A percentile compares a stretch with the other conserved stretches of the same genome.
These are phyloP conservation scores for Myotis lucifugus DNA, from an alignment of 2,113 vertebrate genomes.

Conservation along the genomic window DNA sequence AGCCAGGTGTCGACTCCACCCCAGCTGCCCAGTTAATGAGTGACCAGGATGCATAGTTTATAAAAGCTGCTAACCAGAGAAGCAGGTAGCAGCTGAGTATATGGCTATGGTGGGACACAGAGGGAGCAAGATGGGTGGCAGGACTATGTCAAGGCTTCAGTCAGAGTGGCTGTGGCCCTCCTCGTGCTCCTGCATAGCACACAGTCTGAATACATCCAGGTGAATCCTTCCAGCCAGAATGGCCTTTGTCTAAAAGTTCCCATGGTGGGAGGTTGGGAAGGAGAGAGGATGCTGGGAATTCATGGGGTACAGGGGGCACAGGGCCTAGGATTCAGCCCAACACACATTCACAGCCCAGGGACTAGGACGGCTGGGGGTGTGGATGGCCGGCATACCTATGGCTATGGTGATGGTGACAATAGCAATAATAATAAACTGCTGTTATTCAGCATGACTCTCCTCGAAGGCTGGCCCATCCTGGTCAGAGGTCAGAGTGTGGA, in stretches of 20 bases:
- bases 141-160: background rate
- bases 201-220: slow-evolving; percentile 69
- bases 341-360: background rate
- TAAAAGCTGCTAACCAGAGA: slow-evolving; percentile 50
- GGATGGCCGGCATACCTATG: accelerated
- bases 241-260: background rate
- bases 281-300: background rate
- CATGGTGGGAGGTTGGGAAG: background rate
- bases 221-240: background rate
- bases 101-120: background rate
- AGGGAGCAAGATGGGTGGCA: background rate
- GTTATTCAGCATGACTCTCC: background rate
- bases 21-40: slow-evolving; percentile 69
- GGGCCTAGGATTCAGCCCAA: background rate
- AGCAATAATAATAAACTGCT: background rate
- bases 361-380: background rate
- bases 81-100: background rate
- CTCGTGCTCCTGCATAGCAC: slow-evolving; percentile 52
- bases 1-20: slow-evolving; percentile 62
- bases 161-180: background rate
- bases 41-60: slow-evolving; percentile 50
- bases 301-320: no score
- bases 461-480: background rate
- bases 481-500: background rate
- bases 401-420: background rate